Conservation (phyloP, 2,797 vertebrate genomes). For the Pampus argenteus region DNA sequence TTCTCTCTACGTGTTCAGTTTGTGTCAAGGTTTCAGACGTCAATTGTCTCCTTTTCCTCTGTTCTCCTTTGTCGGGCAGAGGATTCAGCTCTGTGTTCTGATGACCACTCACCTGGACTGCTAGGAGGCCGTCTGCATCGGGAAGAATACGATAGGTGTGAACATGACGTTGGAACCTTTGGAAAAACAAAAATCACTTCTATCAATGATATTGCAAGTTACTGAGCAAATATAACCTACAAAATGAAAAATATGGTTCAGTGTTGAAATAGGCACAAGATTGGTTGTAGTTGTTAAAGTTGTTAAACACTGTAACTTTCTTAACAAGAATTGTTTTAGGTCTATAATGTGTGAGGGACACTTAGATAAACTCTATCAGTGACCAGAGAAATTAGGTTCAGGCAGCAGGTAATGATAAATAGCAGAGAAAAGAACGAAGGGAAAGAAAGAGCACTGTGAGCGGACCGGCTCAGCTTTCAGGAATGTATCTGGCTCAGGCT, state of each 20-base stretch:
- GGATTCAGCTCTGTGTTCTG: neutral
- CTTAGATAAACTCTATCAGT: constrained; percentile 36
- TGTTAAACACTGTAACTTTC: constrained; percentile 18
- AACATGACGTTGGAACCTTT: constrained; percentile 87
- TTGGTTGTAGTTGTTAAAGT: constrained; percentile 28
- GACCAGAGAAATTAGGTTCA: constrained; percentile 27
- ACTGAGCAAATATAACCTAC: constrained; percentile 16
- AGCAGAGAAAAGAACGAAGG: constrained; percentile 59
- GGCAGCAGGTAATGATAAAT: constrained; percentile 9
- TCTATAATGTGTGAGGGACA: constrained; percentile 11
- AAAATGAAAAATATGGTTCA: constrained; percentile 24
- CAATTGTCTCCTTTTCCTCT: constrained; percentile 18
- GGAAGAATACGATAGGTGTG: constrained; percentile 89
- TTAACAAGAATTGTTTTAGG: constrained; percentile 39
- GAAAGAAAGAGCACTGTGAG: constrained; percentile 67
- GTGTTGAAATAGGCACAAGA: constrained; percentile 42
- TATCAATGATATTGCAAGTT: constrained; percentile 10
- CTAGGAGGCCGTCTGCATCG: constrained; percentile 85
- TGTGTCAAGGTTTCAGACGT: constrained; percentile 16
- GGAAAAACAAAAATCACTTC: constrained; percentile 2
- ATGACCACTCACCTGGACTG: constrained; percentile 85
- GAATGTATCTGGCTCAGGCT: constrained; percentile 84
- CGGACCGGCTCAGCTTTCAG: constrained; percentile 82
- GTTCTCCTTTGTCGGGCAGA: neutral
- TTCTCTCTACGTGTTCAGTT: constrained; percentile 13